Conservation (phyloP, 2,797 vertebrate genomes). For the Yasuhikotakia modesta region DNA sequence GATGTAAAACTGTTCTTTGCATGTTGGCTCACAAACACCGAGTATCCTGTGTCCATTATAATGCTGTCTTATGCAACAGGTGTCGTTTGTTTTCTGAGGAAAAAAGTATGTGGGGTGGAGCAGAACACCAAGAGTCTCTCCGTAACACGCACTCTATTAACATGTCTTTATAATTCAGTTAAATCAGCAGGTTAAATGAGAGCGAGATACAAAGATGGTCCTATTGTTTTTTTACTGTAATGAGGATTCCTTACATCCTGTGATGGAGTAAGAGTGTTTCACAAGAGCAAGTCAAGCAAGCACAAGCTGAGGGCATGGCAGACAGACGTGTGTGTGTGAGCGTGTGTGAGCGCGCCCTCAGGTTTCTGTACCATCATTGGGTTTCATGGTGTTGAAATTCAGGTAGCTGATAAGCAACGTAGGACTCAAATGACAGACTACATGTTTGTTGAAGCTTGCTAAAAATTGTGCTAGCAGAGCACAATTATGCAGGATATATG, state of each 20-base stretch:
- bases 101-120: conserved; percentile 39
- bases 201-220: neutral
- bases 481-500: conserved; percentile 44
- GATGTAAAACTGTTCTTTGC: neutral
- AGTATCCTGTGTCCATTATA: conserved; percentile 7
- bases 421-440: conserved; percentile 39
- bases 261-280: conserved; percentile 5
- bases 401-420: conserved; percentile 38
- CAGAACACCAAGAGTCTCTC: conserved; percentile 5
- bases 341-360: conserved; percentile 29
- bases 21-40: neutral
- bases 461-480: neutral
- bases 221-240: neutral
- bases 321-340: neutral
- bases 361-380: conserved; percentile 45
- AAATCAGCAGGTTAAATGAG: conserved; percentile 23
- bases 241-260: neutral
- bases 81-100: conserved; percentile 3
- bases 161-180: conserved; percentile 25
- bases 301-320: conserved; percentile 13
- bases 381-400: conserved; percentile 54
- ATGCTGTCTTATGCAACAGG: conserved; percentile 36
- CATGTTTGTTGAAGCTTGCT: neutral
- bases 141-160: conserved; percentile 26
- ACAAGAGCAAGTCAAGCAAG: conserved; percentile 21